Evolutionary conservation across 2,888 invertebrate genomes (phyloP).

Genomic region (Nephrotoma guestfalica): DNA sequence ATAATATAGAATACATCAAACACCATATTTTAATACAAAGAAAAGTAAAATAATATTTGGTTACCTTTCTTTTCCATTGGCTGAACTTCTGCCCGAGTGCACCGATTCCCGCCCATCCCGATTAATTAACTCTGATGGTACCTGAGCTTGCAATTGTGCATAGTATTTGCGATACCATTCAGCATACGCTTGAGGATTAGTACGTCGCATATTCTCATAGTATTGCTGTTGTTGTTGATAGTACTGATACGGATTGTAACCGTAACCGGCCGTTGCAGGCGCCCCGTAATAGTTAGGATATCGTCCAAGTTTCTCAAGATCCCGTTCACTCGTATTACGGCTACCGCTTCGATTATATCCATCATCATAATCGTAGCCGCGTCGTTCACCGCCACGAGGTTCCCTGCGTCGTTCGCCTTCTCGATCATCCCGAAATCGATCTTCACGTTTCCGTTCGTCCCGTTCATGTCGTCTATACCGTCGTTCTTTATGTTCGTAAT

Average conservation of each 20-base stretch:
- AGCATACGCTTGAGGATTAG: constrained; percentile 65
- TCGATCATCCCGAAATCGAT: constrained; percentile 12
- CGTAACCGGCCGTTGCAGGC: constrained; percentile 14
- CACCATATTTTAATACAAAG: neutral
- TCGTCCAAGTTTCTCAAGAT: constrained; percentile 19
- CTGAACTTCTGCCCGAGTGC: constrained; percentile 71
- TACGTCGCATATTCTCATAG: constrained; percentile 60
- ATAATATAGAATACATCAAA: neutral
- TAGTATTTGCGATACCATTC: constrained; percentile 64
- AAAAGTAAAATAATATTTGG: constrained; percentile 18
- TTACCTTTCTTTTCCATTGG: constrained; percentile 50
- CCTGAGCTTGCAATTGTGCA: constrained; percentile 21
- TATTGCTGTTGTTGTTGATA: constrained; percentile 44
- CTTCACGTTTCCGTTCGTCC: constrained; percentile 19
- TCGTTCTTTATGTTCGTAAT: constrained; percentile 12
- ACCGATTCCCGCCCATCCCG: constrained; percentile 58
- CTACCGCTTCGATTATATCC: constrained; percentile 18
- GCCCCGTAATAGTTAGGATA: constrained; percentile 13
- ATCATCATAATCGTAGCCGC: constrained; percentile 13
- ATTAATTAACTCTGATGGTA: constrained; percentile 12
- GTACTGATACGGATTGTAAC: constrained; percentile 38
- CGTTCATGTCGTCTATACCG: constrained; percentile 15
- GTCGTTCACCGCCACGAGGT: constrained; percentile 17
- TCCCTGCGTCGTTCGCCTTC: constrained; percentile 18
- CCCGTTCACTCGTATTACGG: constrained; percentile 25